Percentiles rank a stretch among this genome's conserved stretches.
phyloP scores from a whole-genome alignment of 2,797 vertebrate genomes.

The Poeciliopsis infans region DNA sequence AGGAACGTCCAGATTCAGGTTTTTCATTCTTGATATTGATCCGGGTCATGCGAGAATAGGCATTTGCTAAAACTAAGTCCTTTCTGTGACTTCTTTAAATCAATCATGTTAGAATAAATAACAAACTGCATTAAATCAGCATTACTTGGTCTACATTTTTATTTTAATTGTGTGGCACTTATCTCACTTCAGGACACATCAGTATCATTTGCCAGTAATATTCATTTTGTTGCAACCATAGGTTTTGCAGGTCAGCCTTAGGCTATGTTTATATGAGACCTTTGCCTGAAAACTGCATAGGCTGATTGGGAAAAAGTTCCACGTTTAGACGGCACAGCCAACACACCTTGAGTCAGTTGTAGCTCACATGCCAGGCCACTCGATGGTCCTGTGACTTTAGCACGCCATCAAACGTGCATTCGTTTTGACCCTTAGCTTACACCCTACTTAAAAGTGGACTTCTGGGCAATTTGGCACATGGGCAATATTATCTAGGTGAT shows the following conservation, averaged over 20 bases:
- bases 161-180: background rate
- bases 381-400: too few species aligned
- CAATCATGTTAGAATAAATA: background rate
- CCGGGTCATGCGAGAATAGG: background rate
- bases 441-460: background rate
- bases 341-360: too few species aligned
- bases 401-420: too few species aligned
- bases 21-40: background rate
- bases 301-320: too few species aligned
- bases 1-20: background rate
- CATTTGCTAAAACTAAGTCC: background rate
- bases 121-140: background rate
- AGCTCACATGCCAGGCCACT: too few species aligned
- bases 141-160: background rate
- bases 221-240: background rate
- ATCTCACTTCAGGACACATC: background rate
- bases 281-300: too few species aligned
- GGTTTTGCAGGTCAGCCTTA: background rate
- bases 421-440: too few species aligned
- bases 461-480: background rate
- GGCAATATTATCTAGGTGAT: background rate
- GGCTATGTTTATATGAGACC: too few species aligned
- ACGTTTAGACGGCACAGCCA: too few species aligned
- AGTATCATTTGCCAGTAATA: background rate
- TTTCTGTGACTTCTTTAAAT: background rate